These are phyloP conservation scores for Hirtodrosophila confusa DNA, from an alignment of 2,888 invertebrate genomes.

Conservation along the genomic window DNA sequence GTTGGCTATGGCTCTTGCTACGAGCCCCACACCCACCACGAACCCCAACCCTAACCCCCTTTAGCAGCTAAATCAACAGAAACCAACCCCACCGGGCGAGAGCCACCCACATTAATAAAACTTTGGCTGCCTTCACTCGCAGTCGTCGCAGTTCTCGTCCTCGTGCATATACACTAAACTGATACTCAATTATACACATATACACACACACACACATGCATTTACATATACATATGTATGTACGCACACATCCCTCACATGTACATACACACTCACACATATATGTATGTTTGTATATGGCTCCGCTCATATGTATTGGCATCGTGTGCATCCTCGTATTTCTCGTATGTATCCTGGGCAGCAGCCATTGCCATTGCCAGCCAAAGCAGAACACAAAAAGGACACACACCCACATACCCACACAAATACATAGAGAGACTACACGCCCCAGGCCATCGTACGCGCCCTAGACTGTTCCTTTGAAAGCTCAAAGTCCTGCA, in stretches of 20 bases:
- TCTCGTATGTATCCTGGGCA: conserved; percentile 61
- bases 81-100: conserved; percentile 39
- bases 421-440: conserved; percentile 10
- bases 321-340: conserved; percentile 40
- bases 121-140: conserved; percentile 71
- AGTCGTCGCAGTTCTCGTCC: conserved; percentile 39
- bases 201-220: conserved; percentile 16
- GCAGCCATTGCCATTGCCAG: conserved; percentile 80
- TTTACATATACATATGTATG: conserved; percentile 9
- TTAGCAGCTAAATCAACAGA: conserved; percentile 69
- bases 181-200: conserved; percentile 75
- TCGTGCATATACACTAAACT: conserved; percentile 71
- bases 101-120: conserved; percentile 73
- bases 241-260: conserved; percentile 29
- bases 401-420: conserved; percentile 39
- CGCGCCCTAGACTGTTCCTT: conserved; percentile 15
- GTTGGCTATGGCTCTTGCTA: conserved; percentile 54
- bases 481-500: conserved; percentile 26
- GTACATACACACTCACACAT: conserved; percentile 14
- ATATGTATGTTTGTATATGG: conserved; percentile 10
- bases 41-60: conserved; percentile 1
- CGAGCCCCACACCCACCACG: conserved; percentile 4
- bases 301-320: conserved; percentile 47
- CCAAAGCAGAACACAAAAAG: conserved; percentile 49
- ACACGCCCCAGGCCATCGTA: conserved; percentile 15